Conservation (phyloP, 2,113 vertebrate genomes). For the Takifugu flavidus region DNA sequence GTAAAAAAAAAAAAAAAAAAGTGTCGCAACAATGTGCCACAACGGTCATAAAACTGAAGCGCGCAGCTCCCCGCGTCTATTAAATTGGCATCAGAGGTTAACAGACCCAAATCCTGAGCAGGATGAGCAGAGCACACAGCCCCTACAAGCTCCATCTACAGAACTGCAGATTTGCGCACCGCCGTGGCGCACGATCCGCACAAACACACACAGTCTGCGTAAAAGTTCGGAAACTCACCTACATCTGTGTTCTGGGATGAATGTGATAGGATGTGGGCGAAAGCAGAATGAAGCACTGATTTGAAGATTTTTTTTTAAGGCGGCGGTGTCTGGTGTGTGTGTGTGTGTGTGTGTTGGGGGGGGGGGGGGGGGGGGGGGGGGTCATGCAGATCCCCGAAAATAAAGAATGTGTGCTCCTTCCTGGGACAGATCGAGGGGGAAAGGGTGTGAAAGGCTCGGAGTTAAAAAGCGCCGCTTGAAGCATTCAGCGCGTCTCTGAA, state of each 20-base stretch:
- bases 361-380: background rate
- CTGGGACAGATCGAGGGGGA: constrained; percentile 72
- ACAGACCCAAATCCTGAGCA: constrained; percentile 21
- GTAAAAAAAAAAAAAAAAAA: constrained; percentile 24
- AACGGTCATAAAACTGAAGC: constrained; percentile 21
- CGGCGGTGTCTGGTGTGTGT: background rate
- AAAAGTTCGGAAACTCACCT: constrained; percentile 78
- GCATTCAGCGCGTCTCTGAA: constrained; percentile 90
- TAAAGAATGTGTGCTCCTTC: constrained; percentile 83
- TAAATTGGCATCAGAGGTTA: constrained; percentile 36
- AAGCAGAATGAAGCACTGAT: constrained; percentile 71
- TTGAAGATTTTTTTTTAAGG: constrained; percentile 62
- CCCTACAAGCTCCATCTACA: constrained; percentile 20
- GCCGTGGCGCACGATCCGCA: constrained; percentile 1
- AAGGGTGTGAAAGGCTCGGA: constrained; percentile 80
- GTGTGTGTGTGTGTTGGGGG: background rate
- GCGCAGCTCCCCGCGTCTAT: constrained; percentile 16
- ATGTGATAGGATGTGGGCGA: constrained; percentile 69
- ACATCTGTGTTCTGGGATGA: constrained; percentile 70
- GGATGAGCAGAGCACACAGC: constrained; percentile 22
- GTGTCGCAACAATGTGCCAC: constrained; percentile 19
- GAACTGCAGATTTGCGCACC: constrained; percentile 31
- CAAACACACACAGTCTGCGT: background rate
- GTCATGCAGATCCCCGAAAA: constrained; percentile 73
- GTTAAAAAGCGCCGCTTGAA: constrained; percentile 92